Conservation (phyloP, 2,888 invertebrate species). For the Linnaemya vulpina region DNA sequence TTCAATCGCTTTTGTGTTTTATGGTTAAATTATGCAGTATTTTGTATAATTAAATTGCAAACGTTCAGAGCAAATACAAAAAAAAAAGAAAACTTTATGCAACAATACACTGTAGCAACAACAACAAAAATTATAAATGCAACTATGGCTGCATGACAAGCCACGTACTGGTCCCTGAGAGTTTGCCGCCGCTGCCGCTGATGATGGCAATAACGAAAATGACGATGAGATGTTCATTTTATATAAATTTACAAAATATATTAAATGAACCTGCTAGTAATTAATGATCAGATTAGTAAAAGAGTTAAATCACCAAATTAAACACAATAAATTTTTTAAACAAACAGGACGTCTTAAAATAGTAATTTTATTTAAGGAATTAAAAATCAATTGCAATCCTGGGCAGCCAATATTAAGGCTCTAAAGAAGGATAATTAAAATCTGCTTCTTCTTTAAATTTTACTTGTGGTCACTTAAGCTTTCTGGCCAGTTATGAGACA, state of each 20-base stretch:
- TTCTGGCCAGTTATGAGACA: too few species aligned
- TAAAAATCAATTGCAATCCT: too few species aligned
- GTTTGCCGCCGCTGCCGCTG: slow-evolving; percentile 16
- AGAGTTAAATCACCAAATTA: not conserved
- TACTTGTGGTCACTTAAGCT: too few species aligned
- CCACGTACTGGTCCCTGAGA: not conserved
- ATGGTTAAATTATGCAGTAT: slow-evolving; percentile 60
- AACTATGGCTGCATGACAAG: not conserved
- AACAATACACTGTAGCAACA: slow-evolving; percentile 28
- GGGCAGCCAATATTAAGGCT: too few species aligned
- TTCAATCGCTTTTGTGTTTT: slow-evolving; percentile 38
- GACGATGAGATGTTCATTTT: slow-evolving; percentile 42
- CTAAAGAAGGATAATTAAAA: too few species aligned
- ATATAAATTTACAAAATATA: not conserved
- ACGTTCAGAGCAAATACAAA: slow-evolving; percentile 13
- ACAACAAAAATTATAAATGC: not conserved
- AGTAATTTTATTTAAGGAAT: too few species aligned
- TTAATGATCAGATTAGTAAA: not conserved
- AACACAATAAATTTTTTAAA: too few species aligned
- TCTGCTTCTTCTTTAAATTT: too few species aligned
- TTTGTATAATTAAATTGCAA: slow-evolving; percentile 69
- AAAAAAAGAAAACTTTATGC: not conserved
- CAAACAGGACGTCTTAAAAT: too few species aligned
- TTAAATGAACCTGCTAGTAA: slow-evolving; percentile 15
- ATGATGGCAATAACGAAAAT: slow-evolving; percentile 48